Evolutionary conservation across 2,797 vertebrate genomes (phyloP).

Genomic region (Salmo trutta): DNA sequence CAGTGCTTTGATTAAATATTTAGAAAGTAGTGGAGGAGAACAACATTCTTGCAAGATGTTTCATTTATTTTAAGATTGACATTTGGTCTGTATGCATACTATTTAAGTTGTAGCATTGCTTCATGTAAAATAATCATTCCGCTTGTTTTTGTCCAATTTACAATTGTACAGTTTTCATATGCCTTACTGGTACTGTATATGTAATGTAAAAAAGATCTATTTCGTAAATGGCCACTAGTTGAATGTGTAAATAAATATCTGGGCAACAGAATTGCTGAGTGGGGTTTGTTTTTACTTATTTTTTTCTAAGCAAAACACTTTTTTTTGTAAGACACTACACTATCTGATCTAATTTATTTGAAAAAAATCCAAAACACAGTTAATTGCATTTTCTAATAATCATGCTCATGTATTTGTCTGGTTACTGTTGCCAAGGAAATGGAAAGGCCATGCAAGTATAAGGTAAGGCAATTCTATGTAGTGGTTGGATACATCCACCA

Average conservation of each 20-base stretch:
- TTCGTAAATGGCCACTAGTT: conserved; percentile 41
- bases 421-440: background rate
- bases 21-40: background rate
- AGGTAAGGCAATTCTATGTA: background rate
- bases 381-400: background rate
- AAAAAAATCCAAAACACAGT: background rate
- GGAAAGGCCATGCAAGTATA: background rate
- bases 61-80: background rate
- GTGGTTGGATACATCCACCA: background rate
- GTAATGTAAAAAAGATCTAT: no score
- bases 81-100: conserved; percentile 8
- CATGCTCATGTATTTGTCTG: background rate
- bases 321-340: background rate
- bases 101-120: conserved; percentile 38
- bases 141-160: conserved; percentile 35
- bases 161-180: conserved; percentile 52
- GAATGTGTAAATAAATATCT: conserved; percentile 73
- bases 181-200: conserved; percentile 49
- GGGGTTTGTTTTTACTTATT: background rate
- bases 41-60: background rate
- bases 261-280: conserved; percentile 19
- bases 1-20: background rate
- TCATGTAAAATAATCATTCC: conserved; percentile 18
- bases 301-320: background rate
- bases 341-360: background rate